Evolutionary conservation across 2,113 vertebrate genomes (phyloP).

Genomic region (Sprattus sprattus): DNA sequence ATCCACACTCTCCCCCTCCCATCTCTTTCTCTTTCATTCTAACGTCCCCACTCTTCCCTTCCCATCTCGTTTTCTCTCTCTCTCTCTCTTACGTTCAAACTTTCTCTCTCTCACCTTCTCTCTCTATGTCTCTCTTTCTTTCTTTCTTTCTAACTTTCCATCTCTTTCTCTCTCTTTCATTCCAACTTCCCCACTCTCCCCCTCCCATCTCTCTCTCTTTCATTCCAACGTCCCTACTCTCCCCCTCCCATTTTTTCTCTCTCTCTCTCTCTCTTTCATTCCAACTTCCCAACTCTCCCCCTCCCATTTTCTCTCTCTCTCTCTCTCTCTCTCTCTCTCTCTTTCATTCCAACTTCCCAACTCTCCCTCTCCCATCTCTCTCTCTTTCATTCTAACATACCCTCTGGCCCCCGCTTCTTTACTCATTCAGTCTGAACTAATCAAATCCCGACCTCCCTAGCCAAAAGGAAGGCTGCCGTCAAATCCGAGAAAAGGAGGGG

Average conservation of each 20-base stretch:
- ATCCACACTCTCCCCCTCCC: too few relatives aligned
- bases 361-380: not conserved
- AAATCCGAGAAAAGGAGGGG: not conserved
- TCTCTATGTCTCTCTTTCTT: too few relatives aligned
- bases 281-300: too few relatives aligned
- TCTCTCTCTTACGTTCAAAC: too few relatives aligned
- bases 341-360: not conserved
- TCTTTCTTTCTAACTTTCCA: too few relatives aligned
- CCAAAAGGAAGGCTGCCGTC: not conserved
- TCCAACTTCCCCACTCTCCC: too few relatives aligned
- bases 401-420: not conserved
- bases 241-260: not conserved
- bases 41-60: too few relatives aligned
- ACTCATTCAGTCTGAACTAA: conserved; percentile 4
- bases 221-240: not conserved
- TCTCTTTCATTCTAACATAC: not conserved
- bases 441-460: not conserved
- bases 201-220: not conserved
- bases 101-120: too few relatives aligned
- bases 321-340: not conserved
- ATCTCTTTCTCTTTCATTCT: too few relatives aligned
- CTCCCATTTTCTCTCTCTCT: not conserved
- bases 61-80: too few relatives aligned
- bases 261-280: not conserved
- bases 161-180: too few relatives aligned